Percentiles rank a stretch among this genome's conserved stretches.
Evolutionary conservation across 37 sponge, comb jelly and placozoan species (phyloP).

Genomic region (Chondrosia reniformis): DNA sequence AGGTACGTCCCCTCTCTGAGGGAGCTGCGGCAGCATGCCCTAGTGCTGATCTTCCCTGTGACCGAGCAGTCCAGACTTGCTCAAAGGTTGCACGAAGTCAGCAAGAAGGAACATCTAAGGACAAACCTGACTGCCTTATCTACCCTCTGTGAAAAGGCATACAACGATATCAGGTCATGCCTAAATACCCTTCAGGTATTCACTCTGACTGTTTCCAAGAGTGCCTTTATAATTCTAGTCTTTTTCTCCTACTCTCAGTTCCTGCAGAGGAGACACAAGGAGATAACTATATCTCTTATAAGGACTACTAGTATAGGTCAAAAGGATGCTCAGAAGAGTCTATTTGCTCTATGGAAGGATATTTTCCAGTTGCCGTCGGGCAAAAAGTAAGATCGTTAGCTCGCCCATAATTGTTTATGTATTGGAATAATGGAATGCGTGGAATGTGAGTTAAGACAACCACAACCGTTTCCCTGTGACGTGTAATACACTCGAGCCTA

Average conservation of each 20-base stretch:
- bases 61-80: slow-evolving; percentile 79
- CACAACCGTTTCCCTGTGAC: too few relatives aligned
- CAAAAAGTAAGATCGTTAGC: slow-evolving; percentile 40
- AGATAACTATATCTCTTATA: slow-evolving; percentile 59
- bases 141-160: slow-evolving; percentile 91
- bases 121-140: slow-evolving; percentile 81
- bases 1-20: slow-evolving; percentile 87
- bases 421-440: too few relatives aligned
- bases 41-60: slow-evolving; percentile 80
- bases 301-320: slow-evolving; percentile 71
- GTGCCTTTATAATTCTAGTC: background rate
- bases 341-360: slow-evolving; percentile 94
- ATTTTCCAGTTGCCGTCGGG: slow-evolving; percentile 76
- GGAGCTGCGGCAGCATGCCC: slow-evolving; percentile 70
- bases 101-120: slow-evolving; percentile 60
- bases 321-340: slow-evolving; percentile 89
- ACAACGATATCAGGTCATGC: slow-evolving; percentile 92
- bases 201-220: background rate
- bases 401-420: too few relatives aligned
- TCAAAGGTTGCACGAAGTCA: slow-evolving; percentile 69
- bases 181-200: slow-evolving; percentile 91
- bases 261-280: slow-evolving; percentile 54
- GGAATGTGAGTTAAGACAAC: too few relatives aligned
- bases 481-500: too few relatives aligned
- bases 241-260: slow-evolving; percentile 46